phyloP scores from a whole-genome alignment of 2,113 vertebrate genomes.

The Haplochromis burtoni region DNA sequence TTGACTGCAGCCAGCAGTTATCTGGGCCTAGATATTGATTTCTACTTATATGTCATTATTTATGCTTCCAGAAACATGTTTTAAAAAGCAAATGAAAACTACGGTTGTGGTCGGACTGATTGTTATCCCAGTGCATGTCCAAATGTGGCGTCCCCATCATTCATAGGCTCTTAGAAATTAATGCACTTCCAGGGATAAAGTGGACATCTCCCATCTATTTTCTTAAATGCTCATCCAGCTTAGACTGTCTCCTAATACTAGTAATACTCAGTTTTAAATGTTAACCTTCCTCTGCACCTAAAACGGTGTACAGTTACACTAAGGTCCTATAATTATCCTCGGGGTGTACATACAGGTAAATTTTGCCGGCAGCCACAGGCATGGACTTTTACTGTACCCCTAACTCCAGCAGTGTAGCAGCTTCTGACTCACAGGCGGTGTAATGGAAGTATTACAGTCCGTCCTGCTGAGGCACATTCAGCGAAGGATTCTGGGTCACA shows the following conservation, averaged over 20 bases:
- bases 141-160: background rate
- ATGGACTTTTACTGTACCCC: background rate
- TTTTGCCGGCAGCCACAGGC: background rate
- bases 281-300: background rate
- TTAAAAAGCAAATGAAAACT: background rate
- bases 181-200: background rate
- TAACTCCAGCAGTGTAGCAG: background rate
- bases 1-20: background rate
- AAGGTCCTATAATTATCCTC: background rate
- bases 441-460: background rate
- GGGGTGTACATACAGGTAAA: background rate
- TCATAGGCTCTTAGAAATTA: background rate
- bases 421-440: background rate
- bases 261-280: background rate
- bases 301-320: background rate
- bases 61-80: background rate
- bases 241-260: background rate
- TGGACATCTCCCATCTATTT: background rate
- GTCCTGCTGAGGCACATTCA: background rate
- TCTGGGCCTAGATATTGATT: background rate
- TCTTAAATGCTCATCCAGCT: background rate
- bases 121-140: background rate
- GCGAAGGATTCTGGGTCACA: background rate
- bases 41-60: background rate
- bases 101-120: background rate